phyloP scores from a whole-genome alignment of 2,888 invertebrate genomes.

The Epirrhoe tristata region DNA sequence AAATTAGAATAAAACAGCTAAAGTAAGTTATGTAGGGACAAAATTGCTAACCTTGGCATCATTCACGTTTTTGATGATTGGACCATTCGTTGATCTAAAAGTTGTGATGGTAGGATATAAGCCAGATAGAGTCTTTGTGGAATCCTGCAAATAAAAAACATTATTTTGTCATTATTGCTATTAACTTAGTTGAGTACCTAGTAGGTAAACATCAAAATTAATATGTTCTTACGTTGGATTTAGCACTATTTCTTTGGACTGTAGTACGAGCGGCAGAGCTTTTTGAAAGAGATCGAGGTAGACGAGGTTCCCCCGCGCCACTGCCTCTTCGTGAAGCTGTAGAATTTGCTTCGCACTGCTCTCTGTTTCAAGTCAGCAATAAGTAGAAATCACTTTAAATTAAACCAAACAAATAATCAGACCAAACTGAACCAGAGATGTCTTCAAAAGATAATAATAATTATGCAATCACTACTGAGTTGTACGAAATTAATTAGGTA shows the following conservation, averaged over 20 bases:
- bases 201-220: neutral
- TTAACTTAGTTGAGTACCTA: neutral
- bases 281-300: constrained; percentile 47
- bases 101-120: constrained; percentile 50
- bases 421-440: neutral
- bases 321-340: constrained; percentile 54
- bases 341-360: constrained; percentile 48
- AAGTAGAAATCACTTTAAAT: neutral
- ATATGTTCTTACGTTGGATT: constrained; percentile 45
- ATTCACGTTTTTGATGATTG: constrained; percentile 65
- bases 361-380: constrained; percentile 21
- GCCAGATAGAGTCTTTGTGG: constrained; percentile 46
- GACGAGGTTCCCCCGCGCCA: constrained; percentile 67
- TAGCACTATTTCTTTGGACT: constrained; percentile 42
- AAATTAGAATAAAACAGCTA: neutral
- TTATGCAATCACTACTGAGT: neutral
- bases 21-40: neutral
- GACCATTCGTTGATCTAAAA: constrained; percentile 65
- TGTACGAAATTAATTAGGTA: neutral
- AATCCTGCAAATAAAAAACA: constrained; percentile 49
- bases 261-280: constrained; percentile 38
- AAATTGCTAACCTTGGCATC: constrained; percentile 65
- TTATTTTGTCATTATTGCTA: neutral
- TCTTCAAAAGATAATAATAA: neutral
- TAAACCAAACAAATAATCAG: neutral